A percentile compares a stretch with the other conserved stretches of the same genome.
Conservation (phyloP, 1,140 invertebrate genomes). For the Drosophila tristis region DNA sequence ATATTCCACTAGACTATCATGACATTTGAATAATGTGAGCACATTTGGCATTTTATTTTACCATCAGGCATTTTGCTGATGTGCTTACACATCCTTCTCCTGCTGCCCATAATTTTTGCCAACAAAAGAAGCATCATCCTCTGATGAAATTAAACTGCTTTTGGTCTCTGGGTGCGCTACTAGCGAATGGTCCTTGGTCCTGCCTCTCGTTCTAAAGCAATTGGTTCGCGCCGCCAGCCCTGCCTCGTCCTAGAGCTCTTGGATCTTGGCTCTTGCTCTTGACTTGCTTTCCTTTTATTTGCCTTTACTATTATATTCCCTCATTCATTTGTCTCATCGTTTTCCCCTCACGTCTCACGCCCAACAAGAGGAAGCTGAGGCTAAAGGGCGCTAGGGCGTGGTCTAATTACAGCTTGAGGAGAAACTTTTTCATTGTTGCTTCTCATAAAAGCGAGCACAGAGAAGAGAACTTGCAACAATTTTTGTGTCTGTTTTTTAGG, state of each 20-base stretch:
- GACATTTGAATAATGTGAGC: constrained; percentile 78
- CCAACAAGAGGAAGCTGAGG: no score
- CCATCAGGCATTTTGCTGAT: constrained; percentile 76
- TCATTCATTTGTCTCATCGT: constrained; percentile 68
- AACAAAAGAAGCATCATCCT: constrained; percentile 43
- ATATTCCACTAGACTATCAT: constrained; percentile 67
- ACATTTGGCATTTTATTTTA: constrained; percentile 82
- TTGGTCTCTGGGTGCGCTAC: constrained; percentile 1
- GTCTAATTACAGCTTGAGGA: constrained; percentile 65
- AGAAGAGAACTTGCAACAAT: constrained; percentile 34
- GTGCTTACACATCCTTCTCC: constrained; percentile 46
- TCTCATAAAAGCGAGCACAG: constrained; percentile 32
- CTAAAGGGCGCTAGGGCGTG: constrained; percentile 35
- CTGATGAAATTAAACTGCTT: constrained; percentile 75
- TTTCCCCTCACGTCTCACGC: constrained; percentile 10
- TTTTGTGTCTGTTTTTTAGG: constrained; percentile 41
- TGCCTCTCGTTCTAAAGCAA: constrained; percentile 10
- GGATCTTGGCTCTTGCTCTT: constrained; percentile 15
- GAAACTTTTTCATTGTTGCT: constrained; percentile 62
- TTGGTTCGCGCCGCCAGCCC: no score
- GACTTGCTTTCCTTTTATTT: constrained; percentile 62
- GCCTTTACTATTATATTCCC: constrained; percentile 68
- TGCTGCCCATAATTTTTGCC: constrained; percentile 1
- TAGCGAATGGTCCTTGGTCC: neutral
- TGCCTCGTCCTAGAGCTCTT: constrained; percentile 2